Evolutionary conservation across 92 coral and sea anemone genomes (phyloP), one percentile per base, ranked within the genome.

Genomic region (Paramuricea clavata): DNA sequence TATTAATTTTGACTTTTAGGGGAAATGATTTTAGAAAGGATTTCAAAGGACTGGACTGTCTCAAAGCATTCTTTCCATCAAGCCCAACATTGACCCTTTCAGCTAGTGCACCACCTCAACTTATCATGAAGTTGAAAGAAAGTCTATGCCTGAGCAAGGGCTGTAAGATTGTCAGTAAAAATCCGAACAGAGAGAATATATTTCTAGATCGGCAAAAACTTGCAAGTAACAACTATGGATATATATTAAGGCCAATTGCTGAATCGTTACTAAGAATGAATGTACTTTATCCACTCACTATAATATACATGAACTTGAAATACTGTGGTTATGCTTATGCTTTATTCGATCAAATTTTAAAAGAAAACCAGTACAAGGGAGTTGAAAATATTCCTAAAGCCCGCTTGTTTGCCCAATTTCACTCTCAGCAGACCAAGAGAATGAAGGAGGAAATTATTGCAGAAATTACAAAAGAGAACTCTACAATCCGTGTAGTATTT

Each of bases 91-190:
- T 86, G 77, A 90, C 93, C 71, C 88, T 86, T 15, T 86, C 93
- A 21, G 93, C 93, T 74, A 90, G 85, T 43, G 88, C 93, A 81
- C 93, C 93, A 12, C 93, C 90, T 33, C 85, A 39, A 70, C 69
- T 86, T 31, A 42, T 82, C 6, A 36, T 34, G 54, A 86, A 62
- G 0, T 72, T 90, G 13, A 81, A 74, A 74, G 49, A 86, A 7
- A 81, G 88, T 68, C 49, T 85, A 54, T 79, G 39, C 13, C 82
- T 82, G 16, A 47, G 76, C 19, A 75, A 42, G 23, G 23, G 33
- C 76, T 74, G 77, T 33, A 87, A 85, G 75, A 49, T 77, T 81
- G 76, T 92, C 21, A 15, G 57, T 15, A 92, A 78, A 87, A 89
- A 92, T 23, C 59, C 87, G 13, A 71, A 83, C 32, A 56, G 87